Conservation (phyloP, 1,140 invertebrate genomes). For the Paralvinella palmiformis region DNA sequence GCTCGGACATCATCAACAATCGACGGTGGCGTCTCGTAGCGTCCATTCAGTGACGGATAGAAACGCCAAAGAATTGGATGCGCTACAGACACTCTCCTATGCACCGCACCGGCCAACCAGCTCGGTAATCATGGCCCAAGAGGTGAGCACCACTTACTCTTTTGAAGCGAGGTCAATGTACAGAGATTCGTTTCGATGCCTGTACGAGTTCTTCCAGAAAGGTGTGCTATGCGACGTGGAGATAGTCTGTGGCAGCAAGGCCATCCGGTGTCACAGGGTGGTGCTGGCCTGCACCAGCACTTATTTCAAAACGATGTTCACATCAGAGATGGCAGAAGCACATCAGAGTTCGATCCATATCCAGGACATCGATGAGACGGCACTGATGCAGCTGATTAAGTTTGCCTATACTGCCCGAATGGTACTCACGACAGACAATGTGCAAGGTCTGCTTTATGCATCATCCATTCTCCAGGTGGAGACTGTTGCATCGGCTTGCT, state of each 20-base stretch:
- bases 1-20: no score
- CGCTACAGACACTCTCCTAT: no score
- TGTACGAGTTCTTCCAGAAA: constrained; percentile 19
- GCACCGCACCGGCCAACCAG: no score
- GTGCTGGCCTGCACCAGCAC: constrained; percentile 41
- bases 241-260: constrained; percentile 35
- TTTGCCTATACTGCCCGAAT: constrained; percentile 47
- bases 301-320: constrained; percentile 48
- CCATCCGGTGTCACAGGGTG: constrained; percentile 41
- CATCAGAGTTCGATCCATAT: constrained; percentile 34
- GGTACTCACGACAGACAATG: constrained; percentile 41
- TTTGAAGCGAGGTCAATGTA: neutral
- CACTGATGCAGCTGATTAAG: constrained; percentile 39
- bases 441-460: constrained; percentile 45
- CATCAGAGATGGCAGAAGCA: constrained; percentile 43
- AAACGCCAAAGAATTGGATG: no score
- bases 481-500: constrained; percentile 41
- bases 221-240: constrained; percentile 42
- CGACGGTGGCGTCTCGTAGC: no score
- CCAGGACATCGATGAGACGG: constrained; percentile 44
- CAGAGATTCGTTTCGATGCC: neutral
- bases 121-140: no score
- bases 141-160: no score
- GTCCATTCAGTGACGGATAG: no score
- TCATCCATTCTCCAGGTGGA: constrained; percentile 47